Conservation (phyloP, 2,113 vertebrate species). For the Sporophila hypoxantha region DNA sequence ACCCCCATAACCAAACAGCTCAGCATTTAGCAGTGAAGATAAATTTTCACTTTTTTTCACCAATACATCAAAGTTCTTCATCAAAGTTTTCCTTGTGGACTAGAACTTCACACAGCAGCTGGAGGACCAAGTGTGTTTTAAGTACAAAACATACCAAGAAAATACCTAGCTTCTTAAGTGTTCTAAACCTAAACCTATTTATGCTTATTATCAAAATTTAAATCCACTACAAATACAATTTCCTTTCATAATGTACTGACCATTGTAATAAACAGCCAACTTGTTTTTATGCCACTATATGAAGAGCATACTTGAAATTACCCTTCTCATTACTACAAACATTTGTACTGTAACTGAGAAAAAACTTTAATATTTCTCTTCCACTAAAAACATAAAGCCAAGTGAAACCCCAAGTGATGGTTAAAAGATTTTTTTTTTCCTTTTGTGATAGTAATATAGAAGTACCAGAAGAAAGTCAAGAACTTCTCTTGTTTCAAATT, state of each 20-base stretch:
- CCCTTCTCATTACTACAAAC: not conserved
- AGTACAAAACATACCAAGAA: not conserved
- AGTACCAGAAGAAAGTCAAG: not conserved
- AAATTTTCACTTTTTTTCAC: not conserved
- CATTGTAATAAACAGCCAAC: not conserved
- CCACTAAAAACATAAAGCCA: not conserved
- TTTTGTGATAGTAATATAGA: not conserved
- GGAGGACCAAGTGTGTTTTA: not conserved
- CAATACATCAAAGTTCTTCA: not conserved
- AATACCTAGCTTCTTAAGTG: not conserved
- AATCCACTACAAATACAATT: not conserved
- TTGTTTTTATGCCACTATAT: not conserved
- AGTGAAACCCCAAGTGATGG: not conserved
- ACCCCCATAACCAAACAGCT: not conserved
- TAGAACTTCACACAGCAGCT: not conserved
- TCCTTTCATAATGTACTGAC: not conserved
- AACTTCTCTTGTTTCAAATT: not conserved
- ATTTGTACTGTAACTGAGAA: not conserved
- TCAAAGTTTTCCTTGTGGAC: not conserved
- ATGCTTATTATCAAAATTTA: not conserved
- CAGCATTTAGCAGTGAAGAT: not conserved
- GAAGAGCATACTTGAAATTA: not conserved
- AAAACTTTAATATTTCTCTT: not conserved
- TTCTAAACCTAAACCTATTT: not conserved
- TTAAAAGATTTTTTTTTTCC: not conserved